Evolutionary conservation across 2,888 invertebrate species (phyloP).

Genomic region (Andrena fulva): DNA sequence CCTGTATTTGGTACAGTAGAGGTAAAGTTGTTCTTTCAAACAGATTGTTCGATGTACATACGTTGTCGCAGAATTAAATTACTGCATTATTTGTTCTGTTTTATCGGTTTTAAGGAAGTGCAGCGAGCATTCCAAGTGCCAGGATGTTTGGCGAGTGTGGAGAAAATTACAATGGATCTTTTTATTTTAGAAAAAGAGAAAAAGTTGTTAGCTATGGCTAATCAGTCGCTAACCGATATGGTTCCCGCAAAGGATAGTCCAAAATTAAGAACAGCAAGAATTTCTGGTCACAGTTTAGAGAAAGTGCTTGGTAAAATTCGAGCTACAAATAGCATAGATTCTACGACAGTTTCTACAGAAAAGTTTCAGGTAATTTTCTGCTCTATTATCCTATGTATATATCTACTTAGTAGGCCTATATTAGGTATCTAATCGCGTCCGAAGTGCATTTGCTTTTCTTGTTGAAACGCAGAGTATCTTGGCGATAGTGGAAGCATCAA

Average conservation of each 20-base stretch:
- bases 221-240: conserved; percentile 79
- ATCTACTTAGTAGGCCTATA: not conserved
- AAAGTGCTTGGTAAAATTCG: conserved; percentile 80
- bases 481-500: conserved; percentile 87
- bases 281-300: conserved; percentile 83
- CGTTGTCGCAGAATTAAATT: not conserved
- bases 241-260: conserved; percentile 73
- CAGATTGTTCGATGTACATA: not conserved
- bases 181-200: conserved; percentile 81
- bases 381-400: not conserved
- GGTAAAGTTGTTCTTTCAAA: conserved; percentile 4
- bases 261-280: conserved; percentile 78
- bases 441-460: not conserved
- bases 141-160: conserved; percentile 81
- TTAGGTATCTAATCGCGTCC: conserved; percentile 5
- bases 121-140: conserved; percentile 75
- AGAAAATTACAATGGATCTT: conserved; percentile 74
- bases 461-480: conserved; percentile 82
- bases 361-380: conserved; percentile 76
- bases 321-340: conserved; percentile 72
- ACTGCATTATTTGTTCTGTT: not conserved
- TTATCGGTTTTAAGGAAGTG: conserved; percentile 70
- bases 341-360: conserved; percentile 50
- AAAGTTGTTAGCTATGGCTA: conserved; percentile 76
- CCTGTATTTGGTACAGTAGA: conserved; percentile 84